Percentiles rank a stretch among this genome's conserved stretches.
Conservation (phyloP, 1,140 invertebrate genomes). For the Wasmannia auropunctata region DNA sequence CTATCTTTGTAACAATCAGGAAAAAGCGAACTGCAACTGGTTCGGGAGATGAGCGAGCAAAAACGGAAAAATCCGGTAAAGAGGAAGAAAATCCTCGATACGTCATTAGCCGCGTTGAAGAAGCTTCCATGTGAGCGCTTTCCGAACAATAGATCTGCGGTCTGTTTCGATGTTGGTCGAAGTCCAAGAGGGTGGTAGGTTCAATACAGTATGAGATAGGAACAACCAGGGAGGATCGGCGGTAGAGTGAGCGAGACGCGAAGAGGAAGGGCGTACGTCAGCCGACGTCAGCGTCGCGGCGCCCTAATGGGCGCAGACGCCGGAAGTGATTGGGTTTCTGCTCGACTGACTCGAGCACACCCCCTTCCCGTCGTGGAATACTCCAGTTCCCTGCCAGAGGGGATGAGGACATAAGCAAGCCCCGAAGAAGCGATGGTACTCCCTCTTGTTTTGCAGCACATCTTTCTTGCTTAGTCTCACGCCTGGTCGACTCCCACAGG, state of each 20-base stretch:
- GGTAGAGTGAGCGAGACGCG: slow-evolving; percentile 48
- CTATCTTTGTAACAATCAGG: slow-evolving; percentile 57
- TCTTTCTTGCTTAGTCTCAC: slow-evolving; percentile 84
- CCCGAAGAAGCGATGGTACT: slow-evolving; percentile 58
- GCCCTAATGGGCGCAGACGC: slow-evolving; percentile 86
- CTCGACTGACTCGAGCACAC: slow-evolving; percentile 84
- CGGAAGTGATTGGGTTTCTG: slow-evolving; percentile 86
- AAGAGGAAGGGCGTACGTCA: slow-evolving; percentile 81
- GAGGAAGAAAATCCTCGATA: slow-evolving; percentile 71
- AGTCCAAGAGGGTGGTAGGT: slow-evolving; percentile 64
- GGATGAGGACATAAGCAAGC: slow-evolving; percentile 70
- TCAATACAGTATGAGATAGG: slow-evolving; percentile 67
- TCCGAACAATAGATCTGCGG: slow-evolving; percentile 84
- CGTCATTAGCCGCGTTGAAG: slow-evolving; percentile 76
- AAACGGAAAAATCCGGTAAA: slow-evolving; percentile 24
- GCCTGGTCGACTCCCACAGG: slow-evolving; percentile 79
- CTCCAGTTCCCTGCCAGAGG: slow-evolving; percentile 71
- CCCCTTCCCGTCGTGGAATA: slow-evolving; percentile 74
- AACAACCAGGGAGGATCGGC: slow-evolving; percentile 29
- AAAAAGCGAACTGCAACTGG: slow-evolving; percentile 37
- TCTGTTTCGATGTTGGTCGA: slow-evolving; percentile 80
- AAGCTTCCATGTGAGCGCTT: slow-evolving; percentile 80
- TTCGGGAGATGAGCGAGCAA: slow-evolving; percentile 22
- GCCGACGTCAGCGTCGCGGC: slow-evolving; percentile 85
- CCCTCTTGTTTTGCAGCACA: slow-evolving; percentile 81